These are phyloP conservation scores for Neolamprologus longior DNA, from an alignment of 2,113 vertebrate species.

Conservation along the genomic window DNA sequence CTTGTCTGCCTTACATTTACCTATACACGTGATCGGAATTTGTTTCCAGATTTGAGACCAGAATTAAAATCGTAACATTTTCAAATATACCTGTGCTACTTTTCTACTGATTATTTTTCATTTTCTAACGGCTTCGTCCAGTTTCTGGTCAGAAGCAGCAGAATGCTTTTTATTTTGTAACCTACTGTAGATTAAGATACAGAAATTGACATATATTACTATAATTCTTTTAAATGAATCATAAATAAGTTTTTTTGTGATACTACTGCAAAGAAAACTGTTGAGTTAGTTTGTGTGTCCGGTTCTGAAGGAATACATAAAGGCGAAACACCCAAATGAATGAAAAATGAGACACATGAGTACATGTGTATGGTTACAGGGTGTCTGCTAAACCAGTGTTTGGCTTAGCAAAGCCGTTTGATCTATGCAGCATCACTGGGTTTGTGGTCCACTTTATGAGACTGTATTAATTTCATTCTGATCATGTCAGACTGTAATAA, in stretches of 20 bases:
- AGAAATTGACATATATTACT: neutral
- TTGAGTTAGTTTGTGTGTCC: neutral
- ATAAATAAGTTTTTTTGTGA: neutral
- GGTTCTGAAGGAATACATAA: neutral
- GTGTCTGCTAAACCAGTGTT: neutral
- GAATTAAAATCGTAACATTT: neutral
- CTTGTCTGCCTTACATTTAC: slow-evolving; percentile 11
- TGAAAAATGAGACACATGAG: neutral
- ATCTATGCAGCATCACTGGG: slow-evolving; percentile 7
- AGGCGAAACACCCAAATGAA: neutral
- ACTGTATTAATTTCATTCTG: neutral
- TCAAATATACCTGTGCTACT: neutral
- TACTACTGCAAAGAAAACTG: slow-evolving; percentile 7
- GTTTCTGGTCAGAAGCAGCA: neutral
- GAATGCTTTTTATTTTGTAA: neutral
- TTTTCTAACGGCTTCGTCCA: neutral
- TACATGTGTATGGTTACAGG: neutral
- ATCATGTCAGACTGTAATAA: neutral
- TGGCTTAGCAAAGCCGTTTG: slow-evolving; percentile 22
- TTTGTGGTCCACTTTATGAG: neutral
- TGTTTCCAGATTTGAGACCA: neutral
- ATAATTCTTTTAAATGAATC: neutral
- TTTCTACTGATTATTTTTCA: neutral
- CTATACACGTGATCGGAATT: neutral
- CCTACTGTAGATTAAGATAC: neutral